These are phyloP conservation scores for Oscheius sp. DNA, from an alignment of 2,888 invertebrate genomes.

Conservation along the genomic window DNA sequence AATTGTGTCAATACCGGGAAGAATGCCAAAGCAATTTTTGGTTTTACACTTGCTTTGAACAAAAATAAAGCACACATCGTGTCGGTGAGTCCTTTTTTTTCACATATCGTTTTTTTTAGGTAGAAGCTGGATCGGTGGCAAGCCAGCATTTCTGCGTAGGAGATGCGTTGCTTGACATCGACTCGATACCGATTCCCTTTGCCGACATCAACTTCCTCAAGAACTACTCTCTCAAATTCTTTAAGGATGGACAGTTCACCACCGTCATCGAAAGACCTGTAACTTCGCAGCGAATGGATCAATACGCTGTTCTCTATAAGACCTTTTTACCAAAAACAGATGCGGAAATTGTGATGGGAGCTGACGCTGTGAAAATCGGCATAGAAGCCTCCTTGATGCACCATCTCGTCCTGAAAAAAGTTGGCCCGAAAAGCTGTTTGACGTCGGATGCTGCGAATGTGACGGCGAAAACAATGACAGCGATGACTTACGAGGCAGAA, in stretches of 20 bases:
- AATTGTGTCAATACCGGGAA: slow-evolving; percentile 14
- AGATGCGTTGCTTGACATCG: slow-evolving; percentile 27
- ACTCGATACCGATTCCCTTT: slow-evolving; percentile 22
- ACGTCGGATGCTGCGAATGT: background rate
- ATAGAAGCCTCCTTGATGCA: slow-evolving; percentile 26
- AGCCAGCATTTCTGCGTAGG: slow-evolving; percentile 23
- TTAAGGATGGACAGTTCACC: slow-evolving; percentile 23
- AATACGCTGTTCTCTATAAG: slow-evolving; percentile 14
- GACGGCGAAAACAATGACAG: background rate
- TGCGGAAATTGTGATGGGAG: slow-evolving; percentile 15
- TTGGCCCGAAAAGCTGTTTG: slow-evolving; percentile 5
- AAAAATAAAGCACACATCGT: slow-evolving; percentile 27
- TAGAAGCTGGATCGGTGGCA: slow-evolving; percentile 20
- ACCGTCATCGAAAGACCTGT: slow-evolving; percentile 22
- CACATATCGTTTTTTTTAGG: too few species aligned
- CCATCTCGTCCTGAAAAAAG: slow-evolving; percentile 13
- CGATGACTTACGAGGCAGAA: slow-evolving; percentile 13
- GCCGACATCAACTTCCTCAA: slow-evolving; percentile 21
- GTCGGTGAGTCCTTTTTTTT: too few species aligned
- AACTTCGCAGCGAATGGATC: background rate
- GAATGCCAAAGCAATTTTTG: slow-evolving; percentile 9
- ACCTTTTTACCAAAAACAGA: slow-evolving; percentile 3
- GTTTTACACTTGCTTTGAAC: slow-evolving; percentile 1
- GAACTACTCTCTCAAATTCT: slow-evolving; percentile 20
- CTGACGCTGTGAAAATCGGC: slow-evolving; percentile 26